A percentile compares a stretch with the other conserved stretches of the same genome.
These are phyloP conservation scores for Pangasianodon hypophthalmus DNA, from an alignment of 2,113 vertebrate species.

Conservation along the genomic window DNA sequence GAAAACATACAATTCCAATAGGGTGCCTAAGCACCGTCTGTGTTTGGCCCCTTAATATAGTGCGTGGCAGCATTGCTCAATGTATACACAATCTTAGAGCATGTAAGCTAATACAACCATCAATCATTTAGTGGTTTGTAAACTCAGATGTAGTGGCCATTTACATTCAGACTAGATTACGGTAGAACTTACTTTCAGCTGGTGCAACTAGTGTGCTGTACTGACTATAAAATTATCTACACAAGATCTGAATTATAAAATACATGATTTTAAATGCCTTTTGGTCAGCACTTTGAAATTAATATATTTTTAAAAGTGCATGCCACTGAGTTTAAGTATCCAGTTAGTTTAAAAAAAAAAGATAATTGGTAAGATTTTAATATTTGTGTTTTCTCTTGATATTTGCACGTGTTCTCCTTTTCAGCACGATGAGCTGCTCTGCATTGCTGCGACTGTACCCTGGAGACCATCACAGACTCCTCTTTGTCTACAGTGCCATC, in stretches of 20 bases:
- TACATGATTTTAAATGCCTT: background rate
- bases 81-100: background rate
- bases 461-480: conserved; percentile 25
- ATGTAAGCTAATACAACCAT: background rate
- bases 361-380: background rate
- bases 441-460: conserved; percentile 32
- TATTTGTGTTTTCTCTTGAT: background rate
- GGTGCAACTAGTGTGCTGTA: background rate
- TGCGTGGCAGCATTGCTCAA: background rate
- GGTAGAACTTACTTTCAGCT: background rate
- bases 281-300: background rate
- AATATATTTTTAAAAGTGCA: background rate
- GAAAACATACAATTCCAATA: background rate
- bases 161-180: background rate
- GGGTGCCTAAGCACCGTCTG: background rate
- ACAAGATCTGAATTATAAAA: background rate
- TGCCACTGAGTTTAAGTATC: background rate
- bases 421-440: conserved; percentile 50
- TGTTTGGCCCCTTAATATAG: background rate
- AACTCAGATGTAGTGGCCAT: background rate
- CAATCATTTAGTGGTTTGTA: background rate
- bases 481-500: conserved; percentile 17
- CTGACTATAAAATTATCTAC: background rate
- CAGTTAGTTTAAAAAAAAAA: background rate
- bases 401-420: background rate